Evolutionary conservation across 2,797 vertebrate genomes (phyloP), one percentile per base, ranked within the genome.

Genomic region (Dallia pectoralis): DNA sequence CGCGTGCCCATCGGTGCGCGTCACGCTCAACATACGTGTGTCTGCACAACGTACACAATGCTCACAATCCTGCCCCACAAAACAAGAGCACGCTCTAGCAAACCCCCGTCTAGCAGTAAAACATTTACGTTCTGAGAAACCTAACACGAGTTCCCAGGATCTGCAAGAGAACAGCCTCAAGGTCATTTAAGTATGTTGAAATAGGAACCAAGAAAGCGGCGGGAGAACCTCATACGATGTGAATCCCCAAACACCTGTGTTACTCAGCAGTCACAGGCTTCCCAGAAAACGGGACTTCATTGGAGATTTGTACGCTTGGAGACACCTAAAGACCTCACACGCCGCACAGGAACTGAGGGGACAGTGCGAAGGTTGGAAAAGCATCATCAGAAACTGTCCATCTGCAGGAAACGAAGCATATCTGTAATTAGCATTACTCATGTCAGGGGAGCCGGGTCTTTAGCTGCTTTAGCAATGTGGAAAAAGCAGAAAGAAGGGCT

Each of bases 31-130:
- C n/a, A n/a, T n/a, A n/a, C n/a, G n/a, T n/a, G n/a, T n/a, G n/a
- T n/a, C n/a, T n/a, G n/a, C 25, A 78, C 73, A 3, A 36, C 25
- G 77, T 72, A 53, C 51, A 11, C 4, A 18, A 40, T 5, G 19
- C 51, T 53, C n/a, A 53, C 51, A 53, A 8, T 8, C 53, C 22
- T 25, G n/a, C 53, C 53, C 40, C 40, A 44, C 11, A 44, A 59
- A 59, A 25, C 22, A 25, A 70, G 15, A 48, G 74, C 53, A 40
- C 32, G 48, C 7, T 14, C 30, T 25, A 18, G 22, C n/a, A 64
- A 77, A 77, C 81, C 81, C 72, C 63, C 63, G 79, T 78, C 81
- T 80, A 79, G 83, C 86, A 85, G 82, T 81, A 73, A 79, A n/a
- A 81, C 30, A 33, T 81, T 82, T 81, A 79, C 66, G 64, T 87